Percentiles rank a stretch among this genome's conserved stretches.
These are phyloP conservation scores for Pangasius mekongensis DNA, from an alignment of 2,797 vertebrate species.

Conservation along the genomic window DNA sequence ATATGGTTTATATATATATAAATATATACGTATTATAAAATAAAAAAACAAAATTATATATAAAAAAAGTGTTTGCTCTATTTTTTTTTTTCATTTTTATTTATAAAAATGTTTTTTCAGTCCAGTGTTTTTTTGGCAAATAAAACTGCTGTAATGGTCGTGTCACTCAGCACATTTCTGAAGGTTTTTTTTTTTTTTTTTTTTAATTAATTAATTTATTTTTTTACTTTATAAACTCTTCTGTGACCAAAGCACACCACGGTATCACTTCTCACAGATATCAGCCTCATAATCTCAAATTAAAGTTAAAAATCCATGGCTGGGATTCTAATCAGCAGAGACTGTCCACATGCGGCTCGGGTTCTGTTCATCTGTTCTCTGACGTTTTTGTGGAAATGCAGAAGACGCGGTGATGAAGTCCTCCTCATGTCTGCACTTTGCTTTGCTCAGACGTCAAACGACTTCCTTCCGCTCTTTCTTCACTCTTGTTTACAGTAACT, in stretches of 20 bases:
- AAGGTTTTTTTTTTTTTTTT: neutral
- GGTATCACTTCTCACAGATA: neutral
- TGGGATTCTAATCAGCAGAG: neutral
- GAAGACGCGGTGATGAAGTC: too few relatives aligned
- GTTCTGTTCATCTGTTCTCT: neutral
- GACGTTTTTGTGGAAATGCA: neutral
- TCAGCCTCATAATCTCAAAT: neutral
- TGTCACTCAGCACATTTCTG: neutral
- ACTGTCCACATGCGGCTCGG: neutral
- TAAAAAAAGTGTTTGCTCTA: too few relatives aligned
- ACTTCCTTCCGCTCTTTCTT: slow-evolving; percentile 40
- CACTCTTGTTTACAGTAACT: slow-evolving; percentile 43
- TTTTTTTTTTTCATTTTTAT: neutral
- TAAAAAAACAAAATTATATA: too few relatives aligned
- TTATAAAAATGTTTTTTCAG: neutral
- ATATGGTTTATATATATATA: too few relatives aligned
- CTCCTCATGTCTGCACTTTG: slow-evolving; percentile 47
- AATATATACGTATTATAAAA: too few relatives aligned
- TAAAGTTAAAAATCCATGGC: neutral
- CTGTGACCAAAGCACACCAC: neutral
- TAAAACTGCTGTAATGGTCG: neutral
- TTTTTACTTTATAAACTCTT: neutral
- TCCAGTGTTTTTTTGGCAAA: neutral
- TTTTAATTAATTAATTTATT: too few relatives aligned
- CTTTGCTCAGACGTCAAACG: slow-evolving; percentile 29